Base-by-base conservation (phyloP, 2,113 vertebrate genomes). In the Pelecanoides urinatrix region DNA sequence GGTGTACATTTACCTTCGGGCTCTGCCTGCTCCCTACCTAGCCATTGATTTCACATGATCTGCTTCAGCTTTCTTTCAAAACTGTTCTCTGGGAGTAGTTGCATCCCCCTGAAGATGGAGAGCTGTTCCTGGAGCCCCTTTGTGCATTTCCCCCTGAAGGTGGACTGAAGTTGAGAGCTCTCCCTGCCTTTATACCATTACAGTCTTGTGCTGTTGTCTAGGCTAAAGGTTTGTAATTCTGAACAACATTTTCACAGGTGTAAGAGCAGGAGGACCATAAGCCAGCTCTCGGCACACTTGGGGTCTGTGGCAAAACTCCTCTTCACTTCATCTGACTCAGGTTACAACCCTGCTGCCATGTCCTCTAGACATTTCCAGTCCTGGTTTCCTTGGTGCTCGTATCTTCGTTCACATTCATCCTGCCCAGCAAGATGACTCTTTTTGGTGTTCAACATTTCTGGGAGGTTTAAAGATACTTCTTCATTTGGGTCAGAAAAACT, bases 1-100 rank as follows among this genome's bases (percentile, higher is more conserved):
- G 68, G 30, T 36, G 14, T 53, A 20, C 4, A 0, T 26, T 67
- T 36, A 47, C 40, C 27, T 13, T 53, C 0, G 1, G 36, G 34
- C 36, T 73, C 58, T 62, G 23, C 18, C n/a, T 49, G 19, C 16
- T 62, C 9, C 42, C 47, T 42, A 45, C 36, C 22, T 21, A 45
- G 36, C 36, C 34, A 22, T 40, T 29, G 29, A 26, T 65, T 66
- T 27, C 59, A 61, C 2, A 2, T 30, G 25, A 16, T 45, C 38
- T 50, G 34, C 52, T 65, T 77, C 77, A 77, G 38, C 32, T 65
- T 65, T 26, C 44, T 30, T 72, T 72, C 66, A 72, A 11, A 40
- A 47, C 34, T 65, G 11, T 27, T 58, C 21, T 42, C 29, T 4
- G 7, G 58, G 30, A 47, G 56, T 15, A 40, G 38, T 20, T 45